Evolutionary conservation across 2,113 vertebrate species (phyloP), one percentile per base, ranked within the genome.

Genomic region (Pogonocichla stellata): DNA sequence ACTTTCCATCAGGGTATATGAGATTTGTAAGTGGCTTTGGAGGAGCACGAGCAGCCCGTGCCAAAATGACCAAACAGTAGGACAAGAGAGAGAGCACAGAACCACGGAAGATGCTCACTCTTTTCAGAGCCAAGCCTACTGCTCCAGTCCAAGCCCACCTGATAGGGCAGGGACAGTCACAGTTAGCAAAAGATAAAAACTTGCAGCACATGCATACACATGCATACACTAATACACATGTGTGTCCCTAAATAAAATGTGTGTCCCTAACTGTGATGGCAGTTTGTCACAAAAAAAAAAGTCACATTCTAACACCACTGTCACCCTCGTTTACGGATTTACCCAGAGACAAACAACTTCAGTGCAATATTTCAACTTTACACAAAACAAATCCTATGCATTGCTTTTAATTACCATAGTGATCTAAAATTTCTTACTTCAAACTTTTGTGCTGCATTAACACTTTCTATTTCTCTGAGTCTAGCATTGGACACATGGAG

Each of bases 401-500:
- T 13, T 77, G 40, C 11, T 87, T 71, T 80, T 74, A 88, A 85
- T 73, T 89, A 80, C 6, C 67, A 36, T 12, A 60, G 26, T 5
- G 14, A 71, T 95, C 10, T 56, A 91, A 92, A 91, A 74, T 70
- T 13, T 87, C 97, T 97, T 96, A 99, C 99, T 99, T 99, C 99
- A 65, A 98, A 98, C 96, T 98, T 99, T 83, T 98, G 98, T 70
- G 98, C 38, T 80, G 98, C 34, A 82, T 98, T 98, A 54, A 98
- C 93, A 83, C 97, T 96, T 97, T 99, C 99, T 74, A 99, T 81
- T 90, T 99, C 98, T 72, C 96, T 98, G 93, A 98, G 94, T 96
- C 95, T 98, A 64, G 98, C 98, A 96, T 98, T 98, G 93, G 99
- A 98, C 45, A 98, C 95, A 3, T 98, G 98, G 31, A 99, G 97